Percentiles rank a stretch among this genome's conserved stretches.
These are phyloP conservation scores for Hylomyscus alleni DNA, from an alignment of 2,797 vertebrate species.

Conservation along the genomic window DNA sequence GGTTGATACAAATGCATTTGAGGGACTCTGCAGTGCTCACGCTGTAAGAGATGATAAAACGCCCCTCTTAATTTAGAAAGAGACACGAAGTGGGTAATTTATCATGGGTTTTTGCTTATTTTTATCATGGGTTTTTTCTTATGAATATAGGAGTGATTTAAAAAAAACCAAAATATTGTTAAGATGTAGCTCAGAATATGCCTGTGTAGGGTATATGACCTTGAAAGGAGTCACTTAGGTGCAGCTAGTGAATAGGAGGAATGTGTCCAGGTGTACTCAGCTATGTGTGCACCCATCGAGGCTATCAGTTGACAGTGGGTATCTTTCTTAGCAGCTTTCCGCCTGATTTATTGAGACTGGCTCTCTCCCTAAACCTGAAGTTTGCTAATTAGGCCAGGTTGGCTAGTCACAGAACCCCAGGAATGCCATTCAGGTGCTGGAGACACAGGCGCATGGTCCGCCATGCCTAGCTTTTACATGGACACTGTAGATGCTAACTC, in stretches of 20 bases:
- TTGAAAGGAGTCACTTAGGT: background rate
- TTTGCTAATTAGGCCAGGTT: background rate
- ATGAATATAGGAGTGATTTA: background rate
- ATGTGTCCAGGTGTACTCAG: background rate
- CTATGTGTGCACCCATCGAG: background rate
- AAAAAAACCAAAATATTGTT: background rate
- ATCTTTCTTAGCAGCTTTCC: background rate
- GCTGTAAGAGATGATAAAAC: conserved; percentile 86
- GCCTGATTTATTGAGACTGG: background rate
- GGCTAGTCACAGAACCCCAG: background rate
- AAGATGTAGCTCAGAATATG: background rate
- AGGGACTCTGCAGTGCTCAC: conserved; percentile 86
- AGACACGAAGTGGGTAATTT: conserved; percentile 85
- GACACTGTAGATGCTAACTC: background rate
- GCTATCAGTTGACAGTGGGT: background rate
- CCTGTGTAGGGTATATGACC: background rate
- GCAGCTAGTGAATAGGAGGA: fast-evolving
- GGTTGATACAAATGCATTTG: conserved; percentile 87
- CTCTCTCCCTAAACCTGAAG: background rate
- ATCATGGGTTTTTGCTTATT: conserved; percentile 74
- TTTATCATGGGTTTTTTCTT: no score
- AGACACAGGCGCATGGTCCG: no score
- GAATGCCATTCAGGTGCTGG: background rate
- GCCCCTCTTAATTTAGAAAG: conserved; percentile 79
- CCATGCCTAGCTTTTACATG: background rate